Evolutionary conservation across 1,140 invertebrate species (phyloP).

Genomic region (Drosophila punjabiensis): DNA sequence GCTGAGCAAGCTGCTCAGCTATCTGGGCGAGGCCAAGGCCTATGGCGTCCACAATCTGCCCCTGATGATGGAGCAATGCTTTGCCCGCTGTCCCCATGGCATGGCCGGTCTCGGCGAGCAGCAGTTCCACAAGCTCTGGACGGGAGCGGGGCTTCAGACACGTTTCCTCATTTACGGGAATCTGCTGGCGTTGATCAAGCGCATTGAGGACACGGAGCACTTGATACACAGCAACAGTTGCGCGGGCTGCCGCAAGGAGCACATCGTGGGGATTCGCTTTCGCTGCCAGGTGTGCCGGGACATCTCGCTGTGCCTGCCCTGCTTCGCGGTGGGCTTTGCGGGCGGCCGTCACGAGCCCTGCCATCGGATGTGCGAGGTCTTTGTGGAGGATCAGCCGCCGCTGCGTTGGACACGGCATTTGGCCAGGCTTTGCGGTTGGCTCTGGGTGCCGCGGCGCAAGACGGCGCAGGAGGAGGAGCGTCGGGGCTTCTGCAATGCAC

Average conservation of each 20-base stretch:
- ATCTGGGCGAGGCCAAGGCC: constrained; percentile 74
- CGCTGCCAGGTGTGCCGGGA: constrained; percentile 79
- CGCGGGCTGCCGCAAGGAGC: constrained; percentile 64
- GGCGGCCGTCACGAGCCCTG: constrained; percentile 62
- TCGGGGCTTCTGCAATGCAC: constrained; percentile 74
- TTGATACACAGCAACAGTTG: constrained; percentile 78
- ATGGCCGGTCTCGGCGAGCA: constrained; percentile 62
- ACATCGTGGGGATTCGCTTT: constrained; percentile 80
- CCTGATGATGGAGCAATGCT: constrained; percentile 71
- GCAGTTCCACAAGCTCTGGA: constrained; percentile 77
- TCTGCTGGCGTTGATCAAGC: constrained; percentile 73
- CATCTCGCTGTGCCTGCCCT: constrained; percentile 75
- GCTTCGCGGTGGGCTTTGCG: constrained; percentile 68
- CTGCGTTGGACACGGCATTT: constrained; percentile 68
- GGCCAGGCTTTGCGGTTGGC: constrained; percentile 62
- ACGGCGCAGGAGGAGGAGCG: constrained; percentile 67
- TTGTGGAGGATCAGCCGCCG: constrained; percentile 69
- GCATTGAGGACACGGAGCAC: constrained; percentile 79
- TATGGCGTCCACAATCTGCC: constrained; percentile 77
- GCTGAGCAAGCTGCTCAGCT: constrained; percentile 69
- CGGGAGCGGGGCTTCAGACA: constrained; percentile 61
- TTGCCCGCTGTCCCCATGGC: constrained; percentile 70
- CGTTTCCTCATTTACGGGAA: constrained; percentile 81
- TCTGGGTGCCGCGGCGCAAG: constrained; percentile 45
- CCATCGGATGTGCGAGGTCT: constrained; percentile 82